phyloP scores from a whole-genome alignment of 1,140 invertebrate genomes.

The Lepidurus arcticus region DNA sequence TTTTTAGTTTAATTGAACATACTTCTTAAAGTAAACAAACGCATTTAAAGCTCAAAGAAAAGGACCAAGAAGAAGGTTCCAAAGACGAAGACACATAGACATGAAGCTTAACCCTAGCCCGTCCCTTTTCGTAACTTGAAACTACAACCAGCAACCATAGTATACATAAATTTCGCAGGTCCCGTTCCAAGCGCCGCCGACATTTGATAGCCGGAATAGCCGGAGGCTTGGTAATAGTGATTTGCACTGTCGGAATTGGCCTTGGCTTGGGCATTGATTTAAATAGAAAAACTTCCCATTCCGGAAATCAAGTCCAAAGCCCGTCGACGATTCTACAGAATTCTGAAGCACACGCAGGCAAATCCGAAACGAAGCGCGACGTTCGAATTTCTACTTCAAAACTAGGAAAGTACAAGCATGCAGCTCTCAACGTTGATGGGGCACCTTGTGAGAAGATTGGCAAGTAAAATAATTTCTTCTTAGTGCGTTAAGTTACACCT shows the following conservation, averaged over 20 bases:
- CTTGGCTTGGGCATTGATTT: not conserved
- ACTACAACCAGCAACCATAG: too few species aligned
- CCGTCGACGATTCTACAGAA: not conserved
- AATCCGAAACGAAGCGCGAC: not conserved
- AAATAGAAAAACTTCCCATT: not conserved
- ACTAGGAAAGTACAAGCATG: slow-evolving; percentile 53
- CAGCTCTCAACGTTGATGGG: slow-evolving; percentile 71
- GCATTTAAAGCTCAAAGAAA: too few species aligned
- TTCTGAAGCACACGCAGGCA: not conserved
- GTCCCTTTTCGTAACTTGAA: too few species aligned
- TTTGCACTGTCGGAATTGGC: not conserved
- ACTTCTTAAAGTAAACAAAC: too few species aligned
- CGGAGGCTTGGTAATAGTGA: not conserved
- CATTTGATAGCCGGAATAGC: not conserved
- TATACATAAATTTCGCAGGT: not conserved
- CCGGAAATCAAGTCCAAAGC: not conserved
- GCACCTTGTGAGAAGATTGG: slow-evolving; percentile 67
- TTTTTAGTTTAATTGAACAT: too few species aligned
- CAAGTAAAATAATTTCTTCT: slow-evolving; percentile 51
- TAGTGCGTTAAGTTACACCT: too few species aligned
- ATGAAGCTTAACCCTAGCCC: too few species aligned
- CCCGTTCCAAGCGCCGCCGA: not conserved
- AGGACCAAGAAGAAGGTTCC: too few species aligned
- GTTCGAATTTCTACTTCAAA: slow-evolving; percentile 41
- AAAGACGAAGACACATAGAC: too few species aligned